phyloP scores from a whole-genome alignment of 2,888 invertebrate genomes.

The Lochmaea crataegi region DNA sequence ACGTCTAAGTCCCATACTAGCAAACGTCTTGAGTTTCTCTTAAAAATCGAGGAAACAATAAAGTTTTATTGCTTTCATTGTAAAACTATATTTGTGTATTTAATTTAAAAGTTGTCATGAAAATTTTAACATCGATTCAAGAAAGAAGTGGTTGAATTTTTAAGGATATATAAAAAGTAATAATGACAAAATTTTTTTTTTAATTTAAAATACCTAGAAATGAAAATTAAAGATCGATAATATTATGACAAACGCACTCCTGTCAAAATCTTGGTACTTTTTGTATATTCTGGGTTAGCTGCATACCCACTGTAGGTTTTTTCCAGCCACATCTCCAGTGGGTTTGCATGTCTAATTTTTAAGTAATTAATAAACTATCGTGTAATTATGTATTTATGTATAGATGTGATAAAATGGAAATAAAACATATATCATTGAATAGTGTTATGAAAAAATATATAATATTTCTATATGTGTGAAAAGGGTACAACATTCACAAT shows the following conservation, averaged over 20 bases:
- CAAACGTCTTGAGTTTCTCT: constrained; percentile 3
- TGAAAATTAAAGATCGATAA: background rate
- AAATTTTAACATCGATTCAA: constrained; percentile 7
- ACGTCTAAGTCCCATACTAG: constrained; percentile 29
- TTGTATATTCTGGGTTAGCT: constrained; percentile 59
- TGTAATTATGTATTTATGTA: constrained; percentile 63
- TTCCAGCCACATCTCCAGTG: constrained; percentile 82
- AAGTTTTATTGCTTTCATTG: constrained; percentile 9
- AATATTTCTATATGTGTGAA: constrained; percentile 62
- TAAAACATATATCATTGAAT: constrained; percentile 38
- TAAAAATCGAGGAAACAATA: constrained; percentile 27
- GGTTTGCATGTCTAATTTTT: constrained; percentile 63
- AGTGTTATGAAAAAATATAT: constrained; percentile 44
- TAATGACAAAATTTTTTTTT: background rate
- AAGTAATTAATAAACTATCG: constrained; percentile 49
- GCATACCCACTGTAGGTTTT: constrained; percentile 76
- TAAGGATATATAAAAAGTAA: constrained; percentile 13
- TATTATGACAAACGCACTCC: constrained; percentile 2
- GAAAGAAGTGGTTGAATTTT: constrained; percentile 31
- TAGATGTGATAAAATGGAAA: constrained; percentile 56
- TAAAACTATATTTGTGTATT: constrained; percentile 10
- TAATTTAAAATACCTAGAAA: no score
- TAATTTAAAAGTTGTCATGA: constrained; percentile 27
- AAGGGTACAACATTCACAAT: constrained; percentile 66
- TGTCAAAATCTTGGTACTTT: constrained; percentile 7